phyloP scores from a whole-genome alignment of 2,113 vertebrate species.

The Mormyrus lacerda region DNA sequence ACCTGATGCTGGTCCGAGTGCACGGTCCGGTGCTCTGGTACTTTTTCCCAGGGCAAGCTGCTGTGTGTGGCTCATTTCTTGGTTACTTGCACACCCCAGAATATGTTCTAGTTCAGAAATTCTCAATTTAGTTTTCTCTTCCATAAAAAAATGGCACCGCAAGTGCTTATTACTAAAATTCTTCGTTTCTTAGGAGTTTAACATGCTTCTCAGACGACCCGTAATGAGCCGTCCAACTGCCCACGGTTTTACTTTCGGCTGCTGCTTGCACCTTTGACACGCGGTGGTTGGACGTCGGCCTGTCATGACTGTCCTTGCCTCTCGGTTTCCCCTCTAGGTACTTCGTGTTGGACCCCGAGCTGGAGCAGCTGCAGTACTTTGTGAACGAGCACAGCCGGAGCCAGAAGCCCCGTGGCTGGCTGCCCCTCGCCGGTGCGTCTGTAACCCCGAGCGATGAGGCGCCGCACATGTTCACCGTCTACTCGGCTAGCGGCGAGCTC shows the following conservation, averaged over 20 bases:
- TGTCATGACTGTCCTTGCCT: background rate
- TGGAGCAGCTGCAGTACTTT: slow-evolving; percentile 78
- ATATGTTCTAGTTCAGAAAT: background rate
- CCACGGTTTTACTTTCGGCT: background rate
- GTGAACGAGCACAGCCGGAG: slow-evolving; percentile 75
- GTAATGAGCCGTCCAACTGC: background rate
- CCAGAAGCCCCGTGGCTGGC: slow-evolving; percentile 73
- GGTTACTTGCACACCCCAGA: background rate
- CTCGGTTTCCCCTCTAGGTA: slow-evolving; percentile 42
- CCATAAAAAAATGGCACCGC: background rate
- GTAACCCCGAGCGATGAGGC: slow-evolving; percentile 75
- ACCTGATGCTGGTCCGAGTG: background rate
- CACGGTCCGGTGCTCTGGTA: background rate
- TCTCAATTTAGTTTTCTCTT: background rate
- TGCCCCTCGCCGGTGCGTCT: slow-evolving; percentile 75
- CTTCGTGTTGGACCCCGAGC: slow-evolving; percentile 80
- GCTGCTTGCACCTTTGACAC: background rate
- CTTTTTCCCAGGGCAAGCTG: background rate
- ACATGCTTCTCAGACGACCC: background rate
- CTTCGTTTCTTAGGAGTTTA: background rate
- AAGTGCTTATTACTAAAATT: background rate
- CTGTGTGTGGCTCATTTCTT: background rate
- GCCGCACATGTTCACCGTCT: slow-evolving; percentile 79
- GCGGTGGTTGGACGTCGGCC: background rate
- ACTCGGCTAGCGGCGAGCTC: slow-evolving; percentile 71